Percentiles rank a stretch among this genome's conserved stretches.
Evolutionary conservation across 2,888 invertebrate genomes (phyloP).

Genomic region (Catocala fraxini): DNA sequence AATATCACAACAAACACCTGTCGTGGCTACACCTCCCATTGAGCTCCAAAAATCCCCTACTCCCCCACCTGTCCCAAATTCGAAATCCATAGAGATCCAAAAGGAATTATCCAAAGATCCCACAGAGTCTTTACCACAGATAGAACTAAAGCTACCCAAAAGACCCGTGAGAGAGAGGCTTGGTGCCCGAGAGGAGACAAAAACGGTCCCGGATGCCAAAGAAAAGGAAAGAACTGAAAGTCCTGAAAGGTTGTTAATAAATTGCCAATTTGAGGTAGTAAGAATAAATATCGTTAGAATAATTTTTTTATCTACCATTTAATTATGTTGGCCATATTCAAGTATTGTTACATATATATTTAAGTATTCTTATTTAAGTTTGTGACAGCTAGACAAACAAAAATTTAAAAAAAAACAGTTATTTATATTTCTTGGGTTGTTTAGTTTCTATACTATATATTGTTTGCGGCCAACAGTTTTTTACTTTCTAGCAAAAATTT

Average conservation of each 20-base stretch:
- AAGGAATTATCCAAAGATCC: slow-evolving; percentile 57
- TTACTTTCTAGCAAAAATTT: background rate
- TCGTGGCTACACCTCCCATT: slow-evolving; percentile 64
- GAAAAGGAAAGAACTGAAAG: slow-evolving; percentile 65
- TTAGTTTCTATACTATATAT: background rate
- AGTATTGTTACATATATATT: slow-evolving; percentile 1
- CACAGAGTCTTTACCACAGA: slow-evolving; percentile 74
- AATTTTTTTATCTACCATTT: slow-evolving; percentile 32
- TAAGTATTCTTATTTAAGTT: too few species aligned
- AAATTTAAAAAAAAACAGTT: background rate
- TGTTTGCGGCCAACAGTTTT: slow-evolving; percentile 9
- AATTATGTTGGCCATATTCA: slow-evolving; percentile 30
- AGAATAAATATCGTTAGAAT: slow-evolving; percentile 52
- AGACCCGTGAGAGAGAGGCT: slow-evolving; percentile 81
- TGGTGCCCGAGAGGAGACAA: slow-evolving; percentile 67
- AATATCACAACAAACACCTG: slow-evolving; percentile 66
- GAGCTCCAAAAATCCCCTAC: slow-evolving; percentile 49
- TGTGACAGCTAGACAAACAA: too few species aligned
- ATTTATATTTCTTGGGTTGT: background rate
- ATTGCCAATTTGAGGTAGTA: slow-evolving; percentile 70
- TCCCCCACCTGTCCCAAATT: slow-evolving; percentile 30
- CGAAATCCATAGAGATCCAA: slow-evolving; percentile 35
- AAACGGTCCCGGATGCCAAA: slow-evolving; percentile 57
- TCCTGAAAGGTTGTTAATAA: slow-evolving; percentile 81
- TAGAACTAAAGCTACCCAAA: slow-evolving; percentile 83